Evolutionary conservation across 2,113 vertebrate species (phyloP), one percentile per base, ranked within the genome.

Genomic region (Campylorhamphus procurvoides): DNA sequence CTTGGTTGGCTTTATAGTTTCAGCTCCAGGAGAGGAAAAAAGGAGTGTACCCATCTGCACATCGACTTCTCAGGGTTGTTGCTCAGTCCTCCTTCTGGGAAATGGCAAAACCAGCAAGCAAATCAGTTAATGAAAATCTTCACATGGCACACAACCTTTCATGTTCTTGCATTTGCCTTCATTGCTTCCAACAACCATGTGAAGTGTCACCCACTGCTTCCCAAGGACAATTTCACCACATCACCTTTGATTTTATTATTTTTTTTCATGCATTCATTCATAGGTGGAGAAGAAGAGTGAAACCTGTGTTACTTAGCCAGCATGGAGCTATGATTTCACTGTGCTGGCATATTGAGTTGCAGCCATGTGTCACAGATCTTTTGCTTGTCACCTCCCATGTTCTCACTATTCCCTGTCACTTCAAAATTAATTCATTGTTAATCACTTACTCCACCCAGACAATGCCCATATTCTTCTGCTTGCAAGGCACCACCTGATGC

Each of bases 291-390:
- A 40, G 58, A 69, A 69, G 82, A 52, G 60, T 11, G 63, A 49
- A 68, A 86, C 49, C 44, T 85, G 58, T 63, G 93, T 60, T 78
- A 4, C 80, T 87, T 64, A 72, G 78, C 83, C 73, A 64, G 40
- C 5, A 1, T 74, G 81, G 52, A 93, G 90, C 90, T 94, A 16
- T 93, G 96, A 89, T 95, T 94, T 97, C 87, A 66, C 69, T 91
- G n/a, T 91, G 94, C 87, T 89, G 79, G 63, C 82, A 49, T 64
- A 90, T 15, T 93, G 94, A 89, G 56, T 92, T 93, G 96, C 94
- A 97, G 76, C 91, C 93, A 81, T 82, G 92, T 95, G 92, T 97
- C 96, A 95, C 94, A 91, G 87, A 94, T 96, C 93, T 89, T 87
- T 60, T 81, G 85, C 91, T 94, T 93, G 96, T 96, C 94, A 96